Evolutionary conservation across 2,888 invertebrate species (phyloP).

Genomic region (Limenitis camilla): DNA sequence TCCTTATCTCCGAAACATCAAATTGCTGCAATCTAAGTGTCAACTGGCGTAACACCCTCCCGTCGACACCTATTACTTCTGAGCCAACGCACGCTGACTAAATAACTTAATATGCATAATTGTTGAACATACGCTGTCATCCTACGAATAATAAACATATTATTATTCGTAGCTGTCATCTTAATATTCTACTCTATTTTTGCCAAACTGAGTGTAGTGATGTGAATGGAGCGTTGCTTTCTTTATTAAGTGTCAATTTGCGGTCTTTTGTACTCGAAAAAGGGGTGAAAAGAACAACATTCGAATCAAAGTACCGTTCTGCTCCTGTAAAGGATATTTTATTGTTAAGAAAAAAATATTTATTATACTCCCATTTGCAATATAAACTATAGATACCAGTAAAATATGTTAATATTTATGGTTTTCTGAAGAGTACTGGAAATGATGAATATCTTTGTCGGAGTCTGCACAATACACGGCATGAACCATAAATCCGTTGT

Average conservation of each 20-base stretch:
- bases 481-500: constrained; percentile 1
- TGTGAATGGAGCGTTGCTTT: constrained; percentile 11
- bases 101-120: constrained; percentile 62
- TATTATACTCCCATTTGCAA: no score
- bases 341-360: no score
- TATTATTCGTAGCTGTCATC: no score
- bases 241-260: constrained; percentile 25
- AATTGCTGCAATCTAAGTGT: constrained; percentile 23
- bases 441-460: neutral
- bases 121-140: constrained; percentile 36
- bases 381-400: no score
- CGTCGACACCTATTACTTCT: constrained; percentile 53
- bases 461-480: neutral
- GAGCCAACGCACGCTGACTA: constrained; percentile 45
- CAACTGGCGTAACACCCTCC: constrained; percentile 35
- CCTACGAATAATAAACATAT: no score
- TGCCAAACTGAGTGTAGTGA: constrained; percentile 8
- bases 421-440: neutral
- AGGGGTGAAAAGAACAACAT: constrained; percentile 3
- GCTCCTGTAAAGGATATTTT: no score
- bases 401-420: neutral
- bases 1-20: constrained; percentile 19
- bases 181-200: constrained; percentile 17
- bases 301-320: neutral
- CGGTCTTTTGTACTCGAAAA: constrained; percentile 13